Evolutionary conservation across 2,888 invertebrate species (phyloP).

Genomic region (Stenodema calcarata): DNA sequence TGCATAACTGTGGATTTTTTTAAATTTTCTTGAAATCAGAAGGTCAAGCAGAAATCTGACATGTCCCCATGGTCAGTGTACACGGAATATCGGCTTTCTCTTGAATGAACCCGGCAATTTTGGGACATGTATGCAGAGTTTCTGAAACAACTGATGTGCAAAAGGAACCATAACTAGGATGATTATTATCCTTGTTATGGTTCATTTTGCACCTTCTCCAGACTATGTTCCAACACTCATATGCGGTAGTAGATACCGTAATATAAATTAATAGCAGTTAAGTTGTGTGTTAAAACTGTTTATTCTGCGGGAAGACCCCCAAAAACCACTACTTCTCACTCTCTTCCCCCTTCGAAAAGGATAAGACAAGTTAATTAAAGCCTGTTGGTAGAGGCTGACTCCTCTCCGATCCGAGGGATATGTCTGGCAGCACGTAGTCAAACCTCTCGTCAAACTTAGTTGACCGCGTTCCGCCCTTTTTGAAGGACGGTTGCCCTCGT

Average conservation of each 20-base stretch:
- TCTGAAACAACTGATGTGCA: too few species aligned
- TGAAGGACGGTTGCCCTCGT: not conserved
- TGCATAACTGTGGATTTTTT: too few species aligned
- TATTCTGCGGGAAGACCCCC: not conserved
- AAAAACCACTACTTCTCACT: not conserved
- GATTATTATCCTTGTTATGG: too few species aligned
- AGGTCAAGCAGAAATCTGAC: too few species aligned
- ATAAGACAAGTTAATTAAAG: constrained; percentile 45
- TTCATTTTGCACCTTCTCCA: too few species aligned
- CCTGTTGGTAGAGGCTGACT: constrained; percentile 43
- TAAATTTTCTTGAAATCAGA: too few species aligned
- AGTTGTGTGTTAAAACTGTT: not conserved
- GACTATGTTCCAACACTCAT: too few species aligned
- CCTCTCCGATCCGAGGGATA: constrained; percentile 29
- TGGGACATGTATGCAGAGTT: too few species aligned
- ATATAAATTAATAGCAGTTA: not conserved
- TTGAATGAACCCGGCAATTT: too few species aligned
- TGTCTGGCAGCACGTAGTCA: constrained; percentile 39
- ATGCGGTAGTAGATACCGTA: not conserved
- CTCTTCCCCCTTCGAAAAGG: not conserved
- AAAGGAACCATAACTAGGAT: too few species aligned
- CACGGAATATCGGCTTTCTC: too few species aligned
- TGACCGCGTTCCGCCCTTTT: constrained; percentile 1
- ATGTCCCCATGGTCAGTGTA: too few species aligned
- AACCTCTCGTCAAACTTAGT: constrained; percentile 30